These are phyloP conservation scores for Nothobranchius furzeri DNA, from an alignment of 2,113 vertebrate genomes.

Conservation along the genomic window DNA sequence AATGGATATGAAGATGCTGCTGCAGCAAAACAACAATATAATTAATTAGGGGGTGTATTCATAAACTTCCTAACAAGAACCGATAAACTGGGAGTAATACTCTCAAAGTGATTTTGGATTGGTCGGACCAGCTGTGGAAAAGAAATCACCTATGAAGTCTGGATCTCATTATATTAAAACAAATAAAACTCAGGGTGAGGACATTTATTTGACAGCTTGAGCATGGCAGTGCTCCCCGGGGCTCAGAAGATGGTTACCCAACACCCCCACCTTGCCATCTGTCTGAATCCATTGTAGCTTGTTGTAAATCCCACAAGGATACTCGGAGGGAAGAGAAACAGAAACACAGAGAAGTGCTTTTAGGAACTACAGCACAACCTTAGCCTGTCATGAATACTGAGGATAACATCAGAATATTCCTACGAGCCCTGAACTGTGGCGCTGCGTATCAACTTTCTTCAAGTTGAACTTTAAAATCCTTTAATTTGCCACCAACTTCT, in stretches of 20 bases:
- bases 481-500: conserved; percentile 18
- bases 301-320: conserved; percentile 62
- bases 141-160: conserved; percentile 47
- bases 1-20: conserved; percentile 35
- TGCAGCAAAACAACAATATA: conserved; percentile 55
- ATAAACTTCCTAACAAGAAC: conserved; percentile 32
- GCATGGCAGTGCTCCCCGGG: conserved; percentile 55
- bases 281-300: conserved; percentile 69
- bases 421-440: conserved; percentile 41
- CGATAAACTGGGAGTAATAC: conserved; percentile 8
- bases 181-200: conserved; percentile 49
- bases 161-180: conserved; percentile 47
- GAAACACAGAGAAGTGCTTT: conserved; percentile 74
- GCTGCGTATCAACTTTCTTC: conserved; percentile 44
- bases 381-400: conserved; percentile 51
- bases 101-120: conserved; percentile 23
- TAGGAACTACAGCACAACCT: conserved; percentile 43
- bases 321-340: conserved; percentile 50
- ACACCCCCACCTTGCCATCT: conserved; percentile 73
- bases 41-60: conserved; percentile 45
- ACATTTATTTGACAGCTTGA: conserved; percentile 70
- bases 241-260: conserved; percentile 58
- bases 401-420: conserved; percentile 17
- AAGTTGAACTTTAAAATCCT: conserved; percentile 32
- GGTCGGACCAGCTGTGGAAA: conserved; percentile 20